phyloP scores from a whole-genome alignment of 2,113 vertebrate species.

The Sterna hirundo region DNA sequence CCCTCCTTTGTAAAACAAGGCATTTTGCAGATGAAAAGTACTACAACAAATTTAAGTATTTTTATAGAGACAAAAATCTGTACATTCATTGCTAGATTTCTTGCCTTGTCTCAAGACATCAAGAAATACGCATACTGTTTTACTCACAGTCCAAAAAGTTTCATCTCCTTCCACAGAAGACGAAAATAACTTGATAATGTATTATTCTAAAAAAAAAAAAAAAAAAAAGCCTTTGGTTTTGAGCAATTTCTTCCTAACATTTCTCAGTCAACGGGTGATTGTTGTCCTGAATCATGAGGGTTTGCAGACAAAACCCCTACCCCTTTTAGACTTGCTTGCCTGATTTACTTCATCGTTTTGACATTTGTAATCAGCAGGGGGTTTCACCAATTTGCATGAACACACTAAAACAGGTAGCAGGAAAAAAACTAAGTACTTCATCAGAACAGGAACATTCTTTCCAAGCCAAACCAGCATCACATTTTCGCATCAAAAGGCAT shows the following conservation, averaged over 20 bases:
- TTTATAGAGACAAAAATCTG: neutral
- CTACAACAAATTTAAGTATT: neutral
- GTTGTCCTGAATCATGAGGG: neutral
- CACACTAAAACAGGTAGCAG: conserved; percentile 15
- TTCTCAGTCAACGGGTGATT: neutral
- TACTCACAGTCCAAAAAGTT: neutral
- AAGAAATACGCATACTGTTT: neutral
- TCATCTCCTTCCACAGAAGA: neutral
- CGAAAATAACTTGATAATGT: neutral
- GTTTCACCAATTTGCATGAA: conserved; percentile 60
- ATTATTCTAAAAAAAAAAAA: neutral
- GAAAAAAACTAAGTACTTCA: conserved; percentile 4
- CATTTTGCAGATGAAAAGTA: neutral
- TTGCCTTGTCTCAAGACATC: neutral
- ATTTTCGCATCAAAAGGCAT: neutral
- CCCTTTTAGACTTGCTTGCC: neutral
- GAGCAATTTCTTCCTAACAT: neutral
- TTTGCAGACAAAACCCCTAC: neutral
- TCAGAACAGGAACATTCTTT: conserved; percentile 20
- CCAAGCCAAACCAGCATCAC: neutral
- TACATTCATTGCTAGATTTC: neutral
- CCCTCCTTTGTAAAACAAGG: neutral
- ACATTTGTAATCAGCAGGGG: conserved; percentile 1
- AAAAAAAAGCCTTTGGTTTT: neutral
- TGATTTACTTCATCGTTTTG: neutral